Base-by-base conservation (phyloP, 2,888 invertebrate genomes). In the Brenthis hecate region DNA sequence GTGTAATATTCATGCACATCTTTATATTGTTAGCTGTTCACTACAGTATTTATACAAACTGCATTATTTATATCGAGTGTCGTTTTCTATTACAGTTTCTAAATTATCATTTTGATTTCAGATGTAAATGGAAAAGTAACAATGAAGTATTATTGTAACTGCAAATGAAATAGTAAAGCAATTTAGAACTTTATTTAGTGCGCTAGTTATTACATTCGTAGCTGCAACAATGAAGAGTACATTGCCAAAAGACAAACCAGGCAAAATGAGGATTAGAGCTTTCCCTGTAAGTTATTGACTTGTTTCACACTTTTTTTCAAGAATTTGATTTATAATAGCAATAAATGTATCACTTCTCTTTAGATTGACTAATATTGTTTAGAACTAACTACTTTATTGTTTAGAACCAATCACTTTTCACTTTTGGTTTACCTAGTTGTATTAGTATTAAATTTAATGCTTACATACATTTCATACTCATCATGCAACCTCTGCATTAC, bases 211-310 rank as follows among this genome's bases (percentile, higher is more conserved):
- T 75, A 78, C 76, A 80, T 77, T 75, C 60, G 77, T 79, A 81
- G 79, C 78, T 78, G 85, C 83, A 88, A 95, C 94, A 94, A 95
- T 96, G 95, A 96, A 95, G 92, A 94, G 95, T 88, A 94, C 95
- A 81, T 94, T 96, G 91, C 96, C 96, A 81, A 98, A 97, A 92
- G 97, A 97, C 93, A 98, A 98, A 94, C 96, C 92, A 70, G 90
- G 96, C 94, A 99, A 99, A 94, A 98, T 99, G 98, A 95, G 99
- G 87, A 99, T 99, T 86, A 95, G 98, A 91, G 98, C 99, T 79
- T 99, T 99, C 94, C 98, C 99, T 89, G 98, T 99, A 94, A 98
- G 98, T 95, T 28, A 50, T 56, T 58, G 5, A 48, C 23, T 28
- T 48, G 14, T 14, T 50, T 60, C n/a, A 50, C 48, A n/a, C 28